phyloP scores from a whole-genome alignment of 2,113 vertebrate genomes.

The Helogale parvula region DNA sequence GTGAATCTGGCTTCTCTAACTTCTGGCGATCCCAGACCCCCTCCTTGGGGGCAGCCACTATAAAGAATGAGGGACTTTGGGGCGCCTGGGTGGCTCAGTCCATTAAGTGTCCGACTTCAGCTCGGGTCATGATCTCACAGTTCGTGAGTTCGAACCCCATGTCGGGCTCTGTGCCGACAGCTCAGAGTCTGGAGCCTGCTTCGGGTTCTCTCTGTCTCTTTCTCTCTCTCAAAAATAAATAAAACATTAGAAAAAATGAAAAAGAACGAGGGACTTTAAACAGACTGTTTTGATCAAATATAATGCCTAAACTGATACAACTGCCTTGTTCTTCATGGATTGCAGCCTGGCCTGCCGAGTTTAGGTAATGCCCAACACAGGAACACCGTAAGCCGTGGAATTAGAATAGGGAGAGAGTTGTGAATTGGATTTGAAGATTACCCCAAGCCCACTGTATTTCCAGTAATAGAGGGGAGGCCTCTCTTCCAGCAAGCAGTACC shows the following conservation, averaged over 20 bases:
- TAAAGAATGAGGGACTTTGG: neutral
- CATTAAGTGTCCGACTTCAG: too few species aligned
- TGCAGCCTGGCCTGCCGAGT: neutral
- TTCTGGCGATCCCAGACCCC: neutral
- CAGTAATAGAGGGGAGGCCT: neutral
- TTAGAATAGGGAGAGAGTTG: neutral
- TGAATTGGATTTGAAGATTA: slow-evolving; percentile 39
- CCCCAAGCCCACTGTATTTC: neutral
- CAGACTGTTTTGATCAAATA: neutral
- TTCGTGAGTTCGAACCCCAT: too few species aligned
- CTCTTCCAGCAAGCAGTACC: neutral
- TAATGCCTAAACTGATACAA: neutral
- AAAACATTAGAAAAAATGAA: too few species aligned
- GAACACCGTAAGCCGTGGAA: neutral
- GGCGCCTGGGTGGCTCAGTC: too few species aligned
- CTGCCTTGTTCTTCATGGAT: neutral
- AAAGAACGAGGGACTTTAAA: neutral
- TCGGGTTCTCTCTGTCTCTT: too few species aligned
- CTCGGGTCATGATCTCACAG: too few species aligned
- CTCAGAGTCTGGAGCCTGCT: too few species aligned
- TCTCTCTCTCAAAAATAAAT: too few species aligned
- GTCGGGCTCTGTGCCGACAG: too few species aligned
- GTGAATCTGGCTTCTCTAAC: neutral
- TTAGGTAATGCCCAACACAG: neutral
- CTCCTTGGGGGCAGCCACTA: neutral